Percentiles rank a stretch among this genome's conserved stretches.
Evolutionary conservation across 30 jellyfish, hydroid and myxozoan genomes (phyloP).

Genomic region (Aurelia coerulea): DNA sequence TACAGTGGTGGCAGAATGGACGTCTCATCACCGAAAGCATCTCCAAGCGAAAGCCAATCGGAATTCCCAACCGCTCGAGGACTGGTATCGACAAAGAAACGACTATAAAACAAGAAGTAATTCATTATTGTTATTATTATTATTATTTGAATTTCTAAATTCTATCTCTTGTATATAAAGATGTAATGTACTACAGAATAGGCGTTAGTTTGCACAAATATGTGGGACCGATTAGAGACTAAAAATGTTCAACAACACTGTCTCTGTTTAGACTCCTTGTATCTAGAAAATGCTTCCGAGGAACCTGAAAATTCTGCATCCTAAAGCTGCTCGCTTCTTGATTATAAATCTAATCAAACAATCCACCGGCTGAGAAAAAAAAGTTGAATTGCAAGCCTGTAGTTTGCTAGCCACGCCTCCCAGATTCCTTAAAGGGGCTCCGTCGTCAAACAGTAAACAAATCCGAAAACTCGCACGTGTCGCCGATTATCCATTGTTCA

Average conservation of each 20-base stretch:
- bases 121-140: neutral
- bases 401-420: too few species aligned
- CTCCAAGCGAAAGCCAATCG: slow-evolving; percentile 23
- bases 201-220: neutral
- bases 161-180: slow-evolving; percentile 22
- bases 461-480: too few species aligned
- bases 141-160: neutral
- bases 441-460: too few species aligned
- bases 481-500: too few species aligned
- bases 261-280: neutral
- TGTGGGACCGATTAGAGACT: neutral
- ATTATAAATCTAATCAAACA: too few species aligned
- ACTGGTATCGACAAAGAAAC: slow-evolving; percentile 79
- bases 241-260: neutral
- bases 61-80: slow-evolving; percentile 97
- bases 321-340: too few species aligned
- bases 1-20: slow-evolving; percentile 59
- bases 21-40: slow-evolving; percentile 46
- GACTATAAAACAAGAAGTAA: slow-evolving; percentile 36
- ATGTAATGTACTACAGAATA: slow-evolving; percentile 8
- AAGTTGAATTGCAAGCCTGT: too few species aligned
- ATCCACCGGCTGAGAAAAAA: too few species aligned
- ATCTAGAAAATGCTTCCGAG: neutral
- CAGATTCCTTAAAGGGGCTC: too few species aligned
- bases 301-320: neutral